Base-by-base conservation (phyloP, 2,797 vertebrate species). In the Premnoplex brunnescens region DNA sequence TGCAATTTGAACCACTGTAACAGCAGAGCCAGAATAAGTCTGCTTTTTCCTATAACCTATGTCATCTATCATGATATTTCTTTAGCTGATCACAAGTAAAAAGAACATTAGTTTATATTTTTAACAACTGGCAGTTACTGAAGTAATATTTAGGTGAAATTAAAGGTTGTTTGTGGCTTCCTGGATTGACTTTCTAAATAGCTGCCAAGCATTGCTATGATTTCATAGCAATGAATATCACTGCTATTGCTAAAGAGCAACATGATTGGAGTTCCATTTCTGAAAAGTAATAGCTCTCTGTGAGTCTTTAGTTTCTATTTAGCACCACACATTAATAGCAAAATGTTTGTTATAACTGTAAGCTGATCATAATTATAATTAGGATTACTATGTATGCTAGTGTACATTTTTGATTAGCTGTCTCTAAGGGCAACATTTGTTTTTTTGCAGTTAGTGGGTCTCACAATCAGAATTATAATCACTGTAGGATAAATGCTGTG, bases 141-240 rank as follows among this genome's bases (percentile, higher is more conserved):
- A 85, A 92, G 95, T 85, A 85, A 83, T 83, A 75, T 87, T 94
- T 77, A 78, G 62, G 12, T 88, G 54, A 78, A 96, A 92, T 89
- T 92, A 92, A 72, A 91, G 46, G 44, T 75, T 63, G 60, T 14
- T 80, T 92, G 26, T 22, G 60, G 26, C 48, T 85, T 79, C 23
- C 39, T 51, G 51, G n/a, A 62, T 55, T 83, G 37, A 60, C 20
- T 94, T 83, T 92, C 75, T 93, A 68, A 89, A 68, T 30, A 88
- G 72, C 48, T 89, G 48, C 68, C 91, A 63, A 80, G 86, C 44
- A 51, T 43, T 12, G 83, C 34, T 63, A 5, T 41, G 63, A 72
- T 48, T 95, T 77, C 75, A 58, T n/a, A 80, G 60, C 37, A 44
- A 52, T 19, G 68, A 46, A 8, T 49, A 60, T 39, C 46, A 43